Evolutionary conservation across 2,888 invertebrate species (phyloP).

Genomic region (Pteria penguin): DNA sequence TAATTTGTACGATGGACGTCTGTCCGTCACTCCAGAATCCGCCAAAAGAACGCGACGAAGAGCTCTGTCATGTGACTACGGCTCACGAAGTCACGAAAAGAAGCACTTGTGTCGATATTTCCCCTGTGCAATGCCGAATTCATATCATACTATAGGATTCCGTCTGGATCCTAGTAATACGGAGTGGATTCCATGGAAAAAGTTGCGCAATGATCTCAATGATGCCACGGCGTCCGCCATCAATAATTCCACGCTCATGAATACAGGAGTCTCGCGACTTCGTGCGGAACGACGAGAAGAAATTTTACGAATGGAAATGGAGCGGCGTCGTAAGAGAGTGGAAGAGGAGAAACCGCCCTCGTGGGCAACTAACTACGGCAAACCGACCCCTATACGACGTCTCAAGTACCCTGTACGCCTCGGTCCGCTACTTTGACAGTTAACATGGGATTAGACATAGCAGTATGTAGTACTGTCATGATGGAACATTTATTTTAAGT

Average conservation of each 20-base stretch:
- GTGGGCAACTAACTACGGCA: constrained; percentile 57
- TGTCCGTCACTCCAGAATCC: constrained; percentile 39
- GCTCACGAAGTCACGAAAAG: background rate
- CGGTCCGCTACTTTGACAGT: constrained; percentile 28
- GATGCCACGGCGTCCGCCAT: constrained; percentile 25
- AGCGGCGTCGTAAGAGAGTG: constrained; percentile 24
- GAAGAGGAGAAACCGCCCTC: constrained; percentile 51
- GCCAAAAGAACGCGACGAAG: constrained; percentile 1
- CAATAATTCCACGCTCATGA: constrained; percentile 37
- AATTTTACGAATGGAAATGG: constrained; percentile 37
- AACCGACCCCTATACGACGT: constrained; percentile 50
- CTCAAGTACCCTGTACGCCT: constrained; percentile 53
- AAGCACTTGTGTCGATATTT: constrained; percentile 29
- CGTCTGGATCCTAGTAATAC: constrained; percentile 37
- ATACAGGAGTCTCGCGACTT: constrained; percentile 37
- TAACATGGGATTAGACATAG: too few species aligned
- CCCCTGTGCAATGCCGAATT: constrained; percentile 31
- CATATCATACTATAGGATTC: constrained; percentile 45
- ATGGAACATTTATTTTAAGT: too few species aligned
- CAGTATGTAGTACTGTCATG: too few species aligned
- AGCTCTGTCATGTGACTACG: constrained; percentile 31
- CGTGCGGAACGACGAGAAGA: constrained; percentile 35
- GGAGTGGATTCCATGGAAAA: constrained; percentile 38
- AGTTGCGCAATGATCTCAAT: constrained; percentile 30
- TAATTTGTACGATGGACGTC: constrained; percentile 25